Conservation (phyloP, 1,140 invertebrate genomes). For the Parapsyche elsis region DNA sequence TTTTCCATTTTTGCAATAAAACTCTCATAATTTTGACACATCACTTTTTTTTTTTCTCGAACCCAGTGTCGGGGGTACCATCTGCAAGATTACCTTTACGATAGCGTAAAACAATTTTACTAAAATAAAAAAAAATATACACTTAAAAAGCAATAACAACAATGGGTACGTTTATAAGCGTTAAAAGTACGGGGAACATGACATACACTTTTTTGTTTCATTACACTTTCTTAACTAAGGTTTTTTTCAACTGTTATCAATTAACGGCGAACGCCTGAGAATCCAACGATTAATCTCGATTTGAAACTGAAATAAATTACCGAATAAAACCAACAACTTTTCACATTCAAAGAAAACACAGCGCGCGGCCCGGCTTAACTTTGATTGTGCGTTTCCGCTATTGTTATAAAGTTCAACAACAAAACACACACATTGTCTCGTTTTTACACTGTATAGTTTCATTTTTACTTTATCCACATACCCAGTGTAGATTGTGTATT, state of each 20-base stretch:
- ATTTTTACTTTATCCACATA: too few species aligned
- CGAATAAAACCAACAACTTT: background rate
- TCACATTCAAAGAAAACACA: background rate
- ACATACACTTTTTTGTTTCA: background rate
- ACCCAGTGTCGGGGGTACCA: constrained; percentile 4
- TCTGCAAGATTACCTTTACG: constrained; percentile 19
- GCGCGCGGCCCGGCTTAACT: background rate
- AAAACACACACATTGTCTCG: too few species aligned
- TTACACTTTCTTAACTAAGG: too few species aligned
- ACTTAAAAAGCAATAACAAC: background rate
- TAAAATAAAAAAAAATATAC: background rate
- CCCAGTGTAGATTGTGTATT: too few species aligned
- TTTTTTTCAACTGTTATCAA: too few species aligned
- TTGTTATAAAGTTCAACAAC: too few species aligned
- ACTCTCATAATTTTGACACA: constrained; percentile 21
- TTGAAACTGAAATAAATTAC: constrained; percentile 22
- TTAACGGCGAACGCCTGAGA: background rate
- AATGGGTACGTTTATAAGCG: too few species aligned
- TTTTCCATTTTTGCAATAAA: background rate
- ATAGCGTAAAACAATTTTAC: background rate
- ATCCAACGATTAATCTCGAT: constrained; percentile 3
- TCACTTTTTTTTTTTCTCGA: background rate
- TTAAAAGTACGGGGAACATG: background rate
- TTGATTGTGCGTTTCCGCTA: background rate
- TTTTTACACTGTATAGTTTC: too few species aligned